Evolutionary conservation across 2,888 invertebrate genomes (phyloP).

Genomic region (Orthosia gothica): DNA sequence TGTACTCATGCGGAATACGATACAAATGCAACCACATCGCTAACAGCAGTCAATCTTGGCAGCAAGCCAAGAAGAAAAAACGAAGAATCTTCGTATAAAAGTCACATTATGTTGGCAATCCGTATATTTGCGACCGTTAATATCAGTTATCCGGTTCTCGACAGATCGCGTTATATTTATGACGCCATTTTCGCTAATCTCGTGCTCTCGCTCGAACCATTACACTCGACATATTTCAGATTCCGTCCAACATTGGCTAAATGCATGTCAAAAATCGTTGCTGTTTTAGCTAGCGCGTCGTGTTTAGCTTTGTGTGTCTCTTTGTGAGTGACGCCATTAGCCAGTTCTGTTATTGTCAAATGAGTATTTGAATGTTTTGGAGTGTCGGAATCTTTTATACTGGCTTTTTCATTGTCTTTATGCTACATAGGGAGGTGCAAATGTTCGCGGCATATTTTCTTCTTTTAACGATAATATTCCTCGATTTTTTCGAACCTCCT

Average conservation of each 20-base stretch:
- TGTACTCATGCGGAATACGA: background rate
- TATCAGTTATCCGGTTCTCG: constrained; percentile 46
- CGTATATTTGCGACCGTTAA: constrained; percentile 44
- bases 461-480: too few species aligned
- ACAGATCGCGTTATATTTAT: constrained; percentile 51
- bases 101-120: constrained; percentile 30
- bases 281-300: background rate
- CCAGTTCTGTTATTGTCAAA: background rate
- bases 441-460: too few species aligned
- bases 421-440: too few species aligned
- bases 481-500: too few species aligned
- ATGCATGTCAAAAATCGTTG: constrained; percentile 20
- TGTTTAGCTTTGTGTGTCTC: background rate
- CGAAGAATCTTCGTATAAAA: constrained; percentile 40
- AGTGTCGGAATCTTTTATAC: too few species aligned
- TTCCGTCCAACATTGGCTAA: constrained; percentile 23
- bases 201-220: constrained; percentile 19
- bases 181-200: constrained; percentile 48
- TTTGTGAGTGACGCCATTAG: constrained; percentile 4
- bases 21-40: background rate
- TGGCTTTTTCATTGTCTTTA: background rate
- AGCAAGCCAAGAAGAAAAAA: constrained; percentile 31
- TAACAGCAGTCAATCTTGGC: constrained; percentile 34
- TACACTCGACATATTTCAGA: constrained; percentile 40
- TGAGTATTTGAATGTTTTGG: background rate